These are phyloP conservation scores for Alces alces DNA, from an alignment of 2,113 vertebrate genomes.

Conservation along the genomic window DNA sequence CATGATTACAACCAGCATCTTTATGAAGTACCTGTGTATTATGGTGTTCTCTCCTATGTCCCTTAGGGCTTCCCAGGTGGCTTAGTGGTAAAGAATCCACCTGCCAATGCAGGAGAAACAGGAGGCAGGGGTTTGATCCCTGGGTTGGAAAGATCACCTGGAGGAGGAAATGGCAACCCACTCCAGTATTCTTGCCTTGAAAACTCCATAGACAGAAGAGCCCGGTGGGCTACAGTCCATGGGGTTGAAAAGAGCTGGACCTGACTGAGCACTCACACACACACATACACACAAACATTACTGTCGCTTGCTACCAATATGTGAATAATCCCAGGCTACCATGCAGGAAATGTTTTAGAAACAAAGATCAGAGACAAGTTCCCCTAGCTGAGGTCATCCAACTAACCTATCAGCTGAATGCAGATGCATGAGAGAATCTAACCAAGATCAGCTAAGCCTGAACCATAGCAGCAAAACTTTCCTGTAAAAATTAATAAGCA, in stretches of 20 bases:
- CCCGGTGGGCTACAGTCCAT: rapidly evolving
- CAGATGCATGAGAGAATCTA: rapidly evolving
- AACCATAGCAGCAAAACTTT: not conserved
- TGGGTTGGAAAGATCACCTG: not conserved
- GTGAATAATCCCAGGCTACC: not conserved
- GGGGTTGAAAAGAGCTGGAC: not conserved
- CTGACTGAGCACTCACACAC: not conserved
- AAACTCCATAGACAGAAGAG: not conserved
- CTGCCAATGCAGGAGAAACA: not conserved
- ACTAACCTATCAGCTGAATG: not conserved
- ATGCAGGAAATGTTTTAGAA: not conserved
- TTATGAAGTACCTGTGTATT: not conserved
- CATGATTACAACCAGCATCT: not conserved
- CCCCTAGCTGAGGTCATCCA: not conserved
- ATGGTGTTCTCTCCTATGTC: not conserved
- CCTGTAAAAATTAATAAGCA: not conserved
- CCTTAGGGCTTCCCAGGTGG: not conserved
- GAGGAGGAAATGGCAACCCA: not conserved
- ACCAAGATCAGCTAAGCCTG: not conserved
- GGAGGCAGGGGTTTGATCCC: not conserved
- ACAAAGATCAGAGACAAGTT: not conserved
- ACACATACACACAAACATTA: not conserved
- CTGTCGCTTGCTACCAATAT: not conserved
- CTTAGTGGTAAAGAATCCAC: not conserved
- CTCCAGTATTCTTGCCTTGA: not conserved